phyloP scores from a whole-genome alignment of 35 echinoderm and acorn worm species.

The Nesometra sesokonis region DNA sequence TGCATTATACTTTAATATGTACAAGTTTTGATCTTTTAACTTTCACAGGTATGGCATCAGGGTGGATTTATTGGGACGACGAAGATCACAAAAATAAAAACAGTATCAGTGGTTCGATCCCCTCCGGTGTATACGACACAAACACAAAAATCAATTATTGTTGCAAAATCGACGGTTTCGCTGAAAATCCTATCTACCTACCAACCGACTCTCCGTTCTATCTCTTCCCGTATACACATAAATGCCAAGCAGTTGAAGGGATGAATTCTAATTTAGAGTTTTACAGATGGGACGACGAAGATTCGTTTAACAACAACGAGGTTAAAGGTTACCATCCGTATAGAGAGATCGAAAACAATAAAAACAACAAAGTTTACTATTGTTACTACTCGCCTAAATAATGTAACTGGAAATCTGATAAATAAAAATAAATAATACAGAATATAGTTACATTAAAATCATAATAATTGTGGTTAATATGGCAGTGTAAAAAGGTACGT shows the following conservation, averaged over 20 bases:
- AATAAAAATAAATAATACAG: neutral
- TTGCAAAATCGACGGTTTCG: slow-evolving; percentile 47
- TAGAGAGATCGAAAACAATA: neutral
- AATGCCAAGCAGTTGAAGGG: slow-evolving; percentile 48
- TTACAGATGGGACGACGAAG: slow-evolving; percentile 56
- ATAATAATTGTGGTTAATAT: neutral
- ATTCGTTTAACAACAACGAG: neutral
- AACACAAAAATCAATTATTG: slow-evolving; percentile 67
- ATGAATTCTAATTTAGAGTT: slow-evolving; percentile 36
- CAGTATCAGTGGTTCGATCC: slow-evolving; percentile 14
- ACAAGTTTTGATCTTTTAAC: too few species aligned
- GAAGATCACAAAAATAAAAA: slow-evolving; percentile 52
- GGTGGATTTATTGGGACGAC: slow-evolving; percentile 70
- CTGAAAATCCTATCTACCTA: slow-evolving; percentile 38
- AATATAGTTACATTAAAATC: neutral
- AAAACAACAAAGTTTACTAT: neutral
- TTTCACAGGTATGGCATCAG: slow-evolving; percentile 40
- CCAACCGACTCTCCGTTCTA: slow-evolving; percentile 41
- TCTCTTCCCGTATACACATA: slow-evolving; percentile 23
- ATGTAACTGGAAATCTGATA: too few species aligned
- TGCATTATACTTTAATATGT: too few species aligned
- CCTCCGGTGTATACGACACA: slow-evolving; percentile 47
- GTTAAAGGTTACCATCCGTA: neutral
- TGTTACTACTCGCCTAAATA: neutral
- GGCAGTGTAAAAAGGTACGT: too few species aligned